Evolutionary conservation across 2,888 invertebrate genomes (phyloP), one percentile per base, ranked within the genome.

Genomic region (Ferrisia virgata): DNA sequence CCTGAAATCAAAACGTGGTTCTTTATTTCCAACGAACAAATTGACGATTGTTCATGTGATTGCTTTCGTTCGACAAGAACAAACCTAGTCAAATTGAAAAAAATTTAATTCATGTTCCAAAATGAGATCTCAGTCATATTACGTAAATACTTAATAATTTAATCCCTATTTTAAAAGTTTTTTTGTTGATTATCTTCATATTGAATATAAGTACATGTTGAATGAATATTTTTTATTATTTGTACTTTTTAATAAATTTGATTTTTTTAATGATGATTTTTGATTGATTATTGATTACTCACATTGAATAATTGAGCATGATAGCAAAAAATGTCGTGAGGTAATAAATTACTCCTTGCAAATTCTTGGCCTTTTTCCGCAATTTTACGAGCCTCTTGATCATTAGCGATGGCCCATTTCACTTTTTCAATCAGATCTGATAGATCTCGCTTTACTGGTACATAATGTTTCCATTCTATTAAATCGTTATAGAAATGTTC

Each of bases 401-500:
- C 96, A 88, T 96, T 91, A 8, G 91, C 88, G 64, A 91, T 91
- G 0, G 95, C 95, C 96, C 96, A 96, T 33, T 90, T 89, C 85
- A 98, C 89, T 88, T 93, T 93, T 33, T 94, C 92, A 2, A 94
- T 89, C 76, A 98, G 90, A 90, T 98, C 93, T 9, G 93, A 93
- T 25, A 98, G 90, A 89, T 98, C 94, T 76, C 91, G 89, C 87
- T 93, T 92, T 47, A 98, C 90, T 8, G 97, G 94, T 84, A 98
- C 90, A 88, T 93, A 99, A 89, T 99, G 98, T 87, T 92, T 90
- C 89, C 92, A 92, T 0, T 96, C 93, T 85, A 90, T 88, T 13
- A 98, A 89, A 86, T 94, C 91, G 53, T 91, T 89, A 88, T 99
- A 99, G 89, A 97, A 99, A 90, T 96, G 95, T 90, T 99, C 98